These are phyloP conservation scores for Eupithecia subfuscata DNA, from an alignment of 2,888 invertebrate species.

Conservation along the genomic window DNA sequence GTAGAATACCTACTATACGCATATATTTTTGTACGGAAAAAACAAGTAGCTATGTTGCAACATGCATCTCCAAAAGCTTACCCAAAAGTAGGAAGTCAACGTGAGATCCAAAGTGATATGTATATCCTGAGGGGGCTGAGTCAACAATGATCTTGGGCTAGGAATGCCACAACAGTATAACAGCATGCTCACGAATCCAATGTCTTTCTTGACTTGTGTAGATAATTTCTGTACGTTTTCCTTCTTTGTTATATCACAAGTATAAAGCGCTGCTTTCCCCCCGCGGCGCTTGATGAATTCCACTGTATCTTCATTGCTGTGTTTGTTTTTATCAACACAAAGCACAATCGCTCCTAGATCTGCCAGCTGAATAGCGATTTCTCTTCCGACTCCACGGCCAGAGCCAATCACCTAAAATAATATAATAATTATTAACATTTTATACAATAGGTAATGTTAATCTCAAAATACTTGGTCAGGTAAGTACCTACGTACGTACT, in stretches of 20 bases:
- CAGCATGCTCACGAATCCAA: slow-evolving; percentile 85
- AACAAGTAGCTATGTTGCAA: not conserved
- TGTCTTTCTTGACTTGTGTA: slow-evolving; percentile 73
- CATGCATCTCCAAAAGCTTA: slow-evolving; percentile 53
- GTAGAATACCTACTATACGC: not conserved
- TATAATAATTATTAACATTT: not conserved
- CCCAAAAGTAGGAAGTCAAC: slow-evolving; percentile 86
- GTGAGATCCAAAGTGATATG: slow-evolving; percentile 83
- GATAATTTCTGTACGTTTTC: slow-evolving; percentile 77
- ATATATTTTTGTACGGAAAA: not conserved
- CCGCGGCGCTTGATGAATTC: slow-evolving; percentile 73
- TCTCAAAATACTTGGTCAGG: not conserved
- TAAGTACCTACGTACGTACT: not conserved
- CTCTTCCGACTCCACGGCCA: slow-evolving; percentile 87
- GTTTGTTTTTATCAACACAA: slow-evolving; percentile 86
- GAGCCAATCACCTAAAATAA: slow-evolving; percentile 86
- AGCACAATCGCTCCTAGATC: slow-evolving; percentile 84
- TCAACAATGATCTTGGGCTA: slow-evolving; percentile 82
- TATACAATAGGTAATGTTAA: not conserved
- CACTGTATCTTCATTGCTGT: slow-evolving; percentile 78
- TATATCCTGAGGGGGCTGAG: slow-evolving; percentile 79
- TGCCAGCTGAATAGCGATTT: slow-evolving; percentile 85
- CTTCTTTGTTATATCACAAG: slow-evolving; percentile 83
- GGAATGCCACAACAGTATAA: slow-evolving; percentile 87
- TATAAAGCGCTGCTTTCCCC: slow-evolving; percentile 78